These are phyloP conservation scores for Sarcophaga carnaria DNA, from an alignment of 2,888 invertebrate genomes.

Conservation along the genomic window DNA sequence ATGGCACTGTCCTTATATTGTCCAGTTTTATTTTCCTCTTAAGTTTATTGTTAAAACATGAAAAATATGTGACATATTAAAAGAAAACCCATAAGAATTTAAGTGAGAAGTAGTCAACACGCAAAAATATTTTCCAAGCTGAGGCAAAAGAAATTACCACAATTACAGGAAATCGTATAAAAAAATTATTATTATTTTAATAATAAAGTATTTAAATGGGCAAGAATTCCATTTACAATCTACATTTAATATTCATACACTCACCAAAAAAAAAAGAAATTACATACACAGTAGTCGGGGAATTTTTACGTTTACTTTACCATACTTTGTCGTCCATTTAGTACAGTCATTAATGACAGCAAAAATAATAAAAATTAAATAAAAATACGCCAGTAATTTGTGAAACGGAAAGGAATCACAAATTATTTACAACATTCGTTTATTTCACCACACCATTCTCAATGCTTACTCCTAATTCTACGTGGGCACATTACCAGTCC, in stretches of 20 bases:
- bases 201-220: too few relatives aligned
- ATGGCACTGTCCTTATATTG: too few relatives aligned
- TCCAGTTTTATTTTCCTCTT: background rate
- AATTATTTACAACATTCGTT: background rate
- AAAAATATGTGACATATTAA: background rate
- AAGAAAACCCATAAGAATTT: background rate
- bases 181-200: background rate
- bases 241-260: too few relatives aligned
- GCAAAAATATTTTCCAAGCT: background rate
- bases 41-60: background rate
- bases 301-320: background rate
- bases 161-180: background rate
- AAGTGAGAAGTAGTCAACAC: background rate
- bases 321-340: background rate
- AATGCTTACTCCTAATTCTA: background rate
- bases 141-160: too few relatives aligned
- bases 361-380: background rate
- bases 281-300: background rate
- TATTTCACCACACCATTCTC: background rate
- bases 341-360: background rate
- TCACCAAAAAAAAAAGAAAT: too few relatives aligned
- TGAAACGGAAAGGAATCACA: background rate
- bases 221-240: too few relatives aligned
- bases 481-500: background rate
- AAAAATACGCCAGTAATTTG: slow-evolving; percentile 19